Evolutionary conservation across 2,113 vertebrate genomes (phyloP).

Genomic region (Sceloporus undulatus): DNA sequence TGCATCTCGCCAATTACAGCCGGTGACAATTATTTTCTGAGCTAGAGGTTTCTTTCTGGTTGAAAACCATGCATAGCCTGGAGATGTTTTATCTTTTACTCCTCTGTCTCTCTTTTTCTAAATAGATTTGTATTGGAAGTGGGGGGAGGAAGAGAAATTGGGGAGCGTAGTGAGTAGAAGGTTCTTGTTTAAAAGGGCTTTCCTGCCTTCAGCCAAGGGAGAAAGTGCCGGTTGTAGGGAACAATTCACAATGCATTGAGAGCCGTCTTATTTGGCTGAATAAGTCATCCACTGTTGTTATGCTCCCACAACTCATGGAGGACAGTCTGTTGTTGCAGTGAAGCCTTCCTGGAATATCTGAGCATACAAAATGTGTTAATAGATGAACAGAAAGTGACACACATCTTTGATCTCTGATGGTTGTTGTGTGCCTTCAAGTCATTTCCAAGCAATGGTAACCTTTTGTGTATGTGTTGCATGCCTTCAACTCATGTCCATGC

Average conservation of each 20-base stretch:
- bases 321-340: not conserved
- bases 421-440: no score
- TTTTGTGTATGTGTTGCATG: no score
- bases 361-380: no score
- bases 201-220: not conserved
- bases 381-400: no score
- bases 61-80: constrained; percentile 59
- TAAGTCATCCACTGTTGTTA: fast-evolving
- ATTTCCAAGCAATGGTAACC: no score
- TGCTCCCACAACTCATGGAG: not conserved
- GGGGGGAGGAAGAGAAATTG: not conserved
- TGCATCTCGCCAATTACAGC: constrained; percentile 79
- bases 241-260: not conserved
- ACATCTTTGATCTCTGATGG: no score
- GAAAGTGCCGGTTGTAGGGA: not conserved
- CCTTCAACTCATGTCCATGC: no score
- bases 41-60: constrained; percentile 69
- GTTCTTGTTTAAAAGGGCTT: constrained; percentile 61
- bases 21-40: constrained; percentile 79
- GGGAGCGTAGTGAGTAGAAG: constrained; percentile 23
- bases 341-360: not conserved
- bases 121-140: constrained; percentile 54
- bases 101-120: constrained; percentile 35
- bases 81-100: constrained; percentile 54
- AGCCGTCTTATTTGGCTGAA: not conserved